Evolutionary conservation across 2,113 vertebrate species (phyloP).

Genomic region (Burhinus bistriatus): DNA sequence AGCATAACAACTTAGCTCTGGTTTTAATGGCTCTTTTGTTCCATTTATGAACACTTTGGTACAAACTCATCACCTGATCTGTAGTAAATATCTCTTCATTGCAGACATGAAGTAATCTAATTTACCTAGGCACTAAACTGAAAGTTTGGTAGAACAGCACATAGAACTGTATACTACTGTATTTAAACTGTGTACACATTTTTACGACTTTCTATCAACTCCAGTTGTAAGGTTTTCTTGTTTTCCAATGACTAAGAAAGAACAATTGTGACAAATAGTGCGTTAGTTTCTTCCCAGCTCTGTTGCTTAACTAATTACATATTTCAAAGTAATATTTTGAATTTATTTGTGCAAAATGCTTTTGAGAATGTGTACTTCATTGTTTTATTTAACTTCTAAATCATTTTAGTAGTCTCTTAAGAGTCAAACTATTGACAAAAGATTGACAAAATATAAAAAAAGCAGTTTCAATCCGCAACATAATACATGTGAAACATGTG

Average conservation of each 20-base stretch:
- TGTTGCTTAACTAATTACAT: neutral
- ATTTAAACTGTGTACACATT: neutral
- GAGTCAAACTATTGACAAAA: neutral
- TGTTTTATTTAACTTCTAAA: neutral
- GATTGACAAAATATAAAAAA: neutral
- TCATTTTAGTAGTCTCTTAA: neutral
- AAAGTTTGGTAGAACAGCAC: neutral
- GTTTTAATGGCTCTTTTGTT: neutral
- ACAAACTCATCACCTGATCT: neutral
- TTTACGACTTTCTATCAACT: neutral
- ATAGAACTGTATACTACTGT: neutral
- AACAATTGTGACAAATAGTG: neutral
- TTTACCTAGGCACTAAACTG: neutral
- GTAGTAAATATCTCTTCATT: neutral
- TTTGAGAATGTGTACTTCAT: neutral
- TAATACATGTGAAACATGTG: neutral
- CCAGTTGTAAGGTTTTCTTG: neutral
- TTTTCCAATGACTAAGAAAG: neutral
- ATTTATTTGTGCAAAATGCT: neutral
- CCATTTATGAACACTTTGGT: neutral
- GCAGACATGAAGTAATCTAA: neutral
- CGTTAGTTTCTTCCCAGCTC: neutral
- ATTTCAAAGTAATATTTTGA: neutral
- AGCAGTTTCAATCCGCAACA: neutral
- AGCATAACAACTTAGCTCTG: neutral